A percentile compares a stretch with the other conserved stretches of the same genome.
phyloP scores from a whole-genome alignment of 2,797 vertebrate species.

The Eulemur coronatus region DNA sequence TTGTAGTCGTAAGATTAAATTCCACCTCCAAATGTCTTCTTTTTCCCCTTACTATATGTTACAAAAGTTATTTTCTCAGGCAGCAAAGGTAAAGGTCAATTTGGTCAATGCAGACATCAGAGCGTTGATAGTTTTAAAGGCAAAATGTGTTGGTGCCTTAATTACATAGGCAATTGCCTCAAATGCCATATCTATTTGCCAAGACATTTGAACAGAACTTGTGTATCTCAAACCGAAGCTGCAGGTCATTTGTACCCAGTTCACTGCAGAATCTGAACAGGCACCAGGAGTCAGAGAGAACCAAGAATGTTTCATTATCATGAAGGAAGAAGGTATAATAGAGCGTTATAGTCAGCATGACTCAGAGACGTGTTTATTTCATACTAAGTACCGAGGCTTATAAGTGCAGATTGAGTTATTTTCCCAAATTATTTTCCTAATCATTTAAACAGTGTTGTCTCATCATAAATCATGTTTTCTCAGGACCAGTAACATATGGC shows the following conservation, averaged over 20 bases:
- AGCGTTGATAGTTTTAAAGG: slow-evolving; percentile 39
- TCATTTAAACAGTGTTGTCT: background rate
- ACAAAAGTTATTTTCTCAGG: slow-evolving; percentile 5
- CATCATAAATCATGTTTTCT: slow-evolving; percentile 14
- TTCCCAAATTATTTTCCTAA: background rate
- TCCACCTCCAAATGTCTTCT: background rate
- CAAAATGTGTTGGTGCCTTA: background rate
- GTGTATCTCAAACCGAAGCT: background rate
- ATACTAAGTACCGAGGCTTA: background rate
- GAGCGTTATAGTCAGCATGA: background rate
- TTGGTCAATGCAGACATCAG: background rate
- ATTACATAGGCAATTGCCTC: background rate
- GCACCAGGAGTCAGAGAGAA: background rate
- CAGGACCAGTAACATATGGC: background rate
- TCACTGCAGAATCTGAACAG: background rate
- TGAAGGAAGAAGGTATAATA: background rate
- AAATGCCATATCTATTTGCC: slow-evolving; percentile 21
- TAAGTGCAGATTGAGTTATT: background rate
- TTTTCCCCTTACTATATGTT: background rate
- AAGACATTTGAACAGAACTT: background rate
- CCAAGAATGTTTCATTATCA: background rate
- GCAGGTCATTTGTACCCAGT: background rate
- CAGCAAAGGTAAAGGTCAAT: slow-evolving; percentile 9
- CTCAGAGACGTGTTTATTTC: background rate
- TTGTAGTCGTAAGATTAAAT: slow-evolving; percentile 16